Base-by-base conservation (phyloP, 2,888 invertebrate genomes). In the Drosophila anomelani region DNA sequence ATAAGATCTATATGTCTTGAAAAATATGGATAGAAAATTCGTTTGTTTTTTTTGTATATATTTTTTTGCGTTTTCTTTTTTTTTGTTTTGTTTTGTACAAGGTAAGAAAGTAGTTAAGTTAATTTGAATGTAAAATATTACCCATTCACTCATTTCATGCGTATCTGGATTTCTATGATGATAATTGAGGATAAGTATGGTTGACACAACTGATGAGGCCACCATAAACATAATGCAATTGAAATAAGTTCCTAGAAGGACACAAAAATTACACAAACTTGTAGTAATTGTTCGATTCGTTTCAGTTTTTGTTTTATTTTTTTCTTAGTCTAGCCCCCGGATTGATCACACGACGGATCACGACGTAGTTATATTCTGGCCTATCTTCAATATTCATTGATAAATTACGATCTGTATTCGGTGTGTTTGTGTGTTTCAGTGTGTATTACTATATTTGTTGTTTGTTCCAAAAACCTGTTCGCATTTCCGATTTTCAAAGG, bases 141-240 rank as follows among this genome's bases (percentile, higher is more conserved):
- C 98, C 98, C 98, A 98, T 92, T 96, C 95, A 92, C 98, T 97
- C 98, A 99, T 98, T 93, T 96, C 97, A 94, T 98, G 98, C 86
- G 98, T 98, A 93, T 98, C 98, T 89, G 98, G 95, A 93, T 97
- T 98, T 92, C 98, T 95, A 94, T 98, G 98, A 94, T 99, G 98
- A 94, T 98, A 98, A 94, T 98, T 99, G 91, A 99, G 95, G 93
- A 99, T 98, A 91, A 98, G 96, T 92, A 99, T 98, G 81, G 98
- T 99, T 93, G 98, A 98, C 92, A 98, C 98, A 93, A 99, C 98
- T 85, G 98, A 98, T 91, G 98, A 97, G 90, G 98, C 98, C 94
- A 98, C 98, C 98, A 98, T 98, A 94, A 98, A 98, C 99, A 99
- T 99, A 94, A 98, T 98, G 94, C 98, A 98, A 94, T 98, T 98